Percentiles rank a stretch among this genome's conserved stretches.
Conservation (phyloP, 2,797 vertebrate species). For the Sylvia borin region DNA sequence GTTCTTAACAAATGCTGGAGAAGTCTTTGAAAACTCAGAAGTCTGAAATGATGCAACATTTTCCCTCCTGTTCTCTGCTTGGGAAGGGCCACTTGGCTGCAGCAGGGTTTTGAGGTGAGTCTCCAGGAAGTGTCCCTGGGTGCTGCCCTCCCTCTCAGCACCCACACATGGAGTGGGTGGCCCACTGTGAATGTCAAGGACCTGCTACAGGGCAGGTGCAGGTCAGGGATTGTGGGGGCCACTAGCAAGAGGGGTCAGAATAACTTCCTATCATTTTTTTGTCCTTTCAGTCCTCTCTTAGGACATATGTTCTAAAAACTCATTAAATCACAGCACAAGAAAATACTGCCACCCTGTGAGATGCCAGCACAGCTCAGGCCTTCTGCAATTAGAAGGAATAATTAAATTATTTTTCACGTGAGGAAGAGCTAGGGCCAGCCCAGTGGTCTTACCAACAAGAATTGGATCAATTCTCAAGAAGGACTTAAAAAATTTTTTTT, state of each 20-base stretch:
- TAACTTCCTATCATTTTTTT: background rate
- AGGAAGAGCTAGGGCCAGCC: background rate
- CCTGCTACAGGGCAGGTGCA: fast-evolving
- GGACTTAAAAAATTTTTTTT: background rate
- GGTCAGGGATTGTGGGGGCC: fast-evolving
- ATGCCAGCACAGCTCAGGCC: background rate
- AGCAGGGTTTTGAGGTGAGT: background rate
- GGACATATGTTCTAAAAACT: background rate
- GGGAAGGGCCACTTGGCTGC: background rate
- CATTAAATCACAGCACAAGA: background rate
- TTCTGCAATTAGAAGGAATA: background rate
- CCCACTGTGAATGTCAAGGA: background rate
- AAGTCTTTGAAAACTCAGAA: background rate
- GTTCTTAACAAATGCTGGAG: background rate
- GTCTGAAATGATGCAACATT: background rate
- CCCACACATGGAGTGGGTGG: background rate
- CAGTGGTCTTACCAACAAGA: background rate
- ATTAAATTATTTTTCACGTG: background rate
- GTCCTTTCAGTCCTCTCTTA: background rate
- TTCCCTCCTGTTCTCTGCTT: background rate
- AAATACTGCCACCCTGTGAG: background rate
- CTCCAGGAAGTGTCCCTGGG: background rate
- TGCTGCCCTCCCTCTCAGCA: background rate
- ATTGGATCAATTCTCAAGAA: background rate
- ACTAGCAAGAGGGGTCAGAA: background rate